Evolutionary conservation across 2,797 vertebrate species (phyloP).

Genomic region (Falco naumanni): DNA sequence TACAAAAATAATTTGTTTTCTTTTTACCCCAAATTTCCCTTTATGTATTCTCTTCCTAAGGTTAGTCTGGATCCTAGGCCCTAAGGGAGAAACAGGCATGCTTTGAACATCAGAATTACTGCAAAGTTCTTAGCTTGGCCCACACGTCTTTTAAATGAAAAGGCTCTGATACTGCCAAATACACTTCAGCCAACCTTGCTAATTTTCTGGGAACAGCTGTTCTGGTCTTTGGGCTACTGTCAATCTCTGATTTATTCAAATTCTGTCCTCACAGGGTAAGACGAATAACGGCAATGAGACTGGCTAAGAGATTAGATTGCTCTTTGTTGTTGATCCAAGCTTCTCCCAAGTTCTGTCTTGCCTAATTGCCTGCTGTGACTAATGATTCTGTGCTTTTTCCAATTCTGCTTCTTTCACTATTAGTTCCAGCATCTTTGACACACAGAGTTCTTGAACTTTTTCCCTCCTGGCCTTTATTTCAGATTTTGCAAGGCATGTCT

Average conservation of each 20-base stretch:
- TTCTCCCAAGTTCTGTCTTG: conserved; percentile 35
- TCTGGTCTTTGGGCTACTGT: conserved; percentile 28
- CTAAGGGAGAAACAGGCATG: not conserved
- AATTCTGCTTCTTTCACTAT: not conserved
- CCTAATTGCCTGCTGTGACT: not conserved
- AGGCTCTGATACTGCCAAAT: not conserved
- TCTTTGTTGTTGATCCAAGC: conserved; percentile 32
- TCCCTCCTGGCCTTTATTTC: not conserved
- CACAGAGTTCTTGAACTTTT: not conserved
- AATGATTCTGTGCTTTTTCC: not conserved
- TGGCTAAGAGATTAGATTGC: not conserved
- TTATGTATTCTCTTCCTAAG: not conserved
- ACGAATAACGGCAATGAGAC: not conserved
- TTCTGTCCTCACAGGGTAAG: not conserved
- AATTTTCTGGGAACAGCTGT: conserved; percentile 12
- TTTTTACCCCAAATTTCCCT: not conserved
- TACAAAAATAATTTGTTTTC: not conserved
- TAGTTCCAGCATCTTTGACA: not conserved
- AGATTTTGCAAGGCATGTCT: not conserved
- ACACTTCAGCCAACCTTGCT: not conserved
- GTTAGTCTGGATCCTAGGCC: not conserved
- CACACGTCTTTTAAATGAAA: not conserved
- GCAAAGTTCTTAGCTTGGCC: not conserved
- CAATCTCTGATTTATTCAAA: conserved; percentile 1
- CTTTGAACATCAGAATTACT: not conserved